Evolutionary conservation across 2,113 vertebrate species (phyloP).

Genomic region (Oxyura jamaicensis): DNA sequence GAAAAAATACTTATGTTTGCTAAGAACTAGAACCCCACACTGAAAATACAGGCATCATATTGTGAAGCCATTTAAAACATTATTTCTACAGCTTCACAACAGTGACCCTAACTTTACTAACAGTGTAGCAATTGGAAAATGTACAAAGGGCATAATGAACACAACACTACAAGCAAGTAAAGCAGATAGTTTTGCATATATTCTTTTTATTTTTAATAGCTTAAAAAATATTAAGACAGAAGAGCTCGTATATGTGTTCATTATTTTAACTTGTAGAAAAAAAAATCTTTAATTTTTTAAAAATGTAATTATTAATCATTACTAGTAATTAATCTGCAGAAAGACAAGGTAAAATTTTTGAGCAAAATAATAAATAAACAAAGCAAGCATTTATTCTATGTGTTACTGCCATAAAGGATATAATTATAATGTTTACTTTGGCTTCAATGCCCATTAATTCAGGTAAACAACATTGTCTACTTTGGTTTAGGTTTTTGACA

Average conservation of each 20-base stretch:
- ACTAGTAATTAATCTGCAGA: not conserved
- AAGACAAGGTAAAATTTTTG: not conserved
- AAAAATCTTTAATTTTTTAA: not conserved
- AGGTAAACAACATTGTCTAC: not conserved
- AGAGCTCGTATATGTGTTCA: not conserved
- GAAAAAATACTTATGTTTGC: not conserved
- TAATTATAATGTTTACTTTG: not conserved
- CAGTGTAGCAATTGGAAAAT: not conserved
- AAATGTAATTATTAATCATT: not conserved
- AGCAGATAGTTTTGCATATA: not conserved
- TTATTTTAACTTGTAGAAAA: not conserved
- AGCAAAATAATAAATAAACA: not conserved
- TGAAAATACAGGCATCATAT: not conserved
- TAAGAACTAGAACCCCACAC: not conserved
- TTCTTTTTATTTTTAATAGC: no score
- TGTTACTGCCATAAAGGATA: not conserved
- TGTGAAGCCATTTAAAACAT: not conserved
- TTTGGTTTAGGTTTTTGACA: not conserved
- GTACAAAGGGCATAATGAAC: not conserved
- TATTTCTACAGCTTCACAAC: not conserved
- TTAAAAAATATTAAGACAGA: not conserved
- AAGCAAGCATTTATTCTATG: not conserved
- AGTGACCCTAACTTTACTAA: not conserved
- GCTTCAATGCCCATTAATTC: not conserved
- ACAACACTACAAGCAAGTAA: not conserved